phyloP scores from a whole-genome alignment of 2,888 invertebrate genomes.

The Gonocerus acuteangulatus region DNA sequence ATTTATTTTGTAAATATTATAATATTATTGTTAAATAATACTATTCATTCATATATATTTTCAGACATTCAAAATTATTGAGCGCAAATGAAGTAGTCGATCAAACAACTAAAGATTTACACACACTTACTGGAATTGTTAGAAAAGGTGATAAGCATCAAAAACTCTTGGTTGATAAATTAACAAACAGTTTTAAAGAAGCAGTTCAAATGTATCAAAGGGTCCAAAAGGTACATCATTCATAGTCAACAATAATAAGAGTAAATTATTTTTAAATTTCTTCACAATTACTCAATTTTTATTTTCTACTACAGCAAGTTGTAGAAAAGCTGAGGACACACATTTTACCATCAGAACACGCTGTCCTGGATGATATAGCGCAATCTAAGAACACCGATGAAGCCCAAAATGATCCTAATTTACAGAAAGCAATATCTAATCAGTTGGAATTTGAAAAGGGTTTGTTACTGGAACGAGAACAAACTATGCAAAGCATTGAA shows the following conservation, averaged over 20 bases:
- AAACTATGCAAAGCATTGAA: constrained; percentile 71
- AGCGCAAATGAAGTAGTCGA: constrained; percentile 25
- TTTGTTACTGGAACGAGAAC: constrained; percentile 70
- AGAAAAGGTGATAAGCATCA: constrained; percentile 68
- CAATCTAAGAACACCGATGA: constrained; percentile 21
- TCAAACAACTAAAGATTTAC: constrained; percentile 50
- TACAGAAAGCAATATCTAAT: constrained; percentile 39
- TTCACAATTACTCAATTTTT: too few relatives aligned
- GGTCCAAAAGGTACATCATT: constrained; percentile 78
- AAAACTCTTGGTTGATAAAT: constrained; percentile 73
- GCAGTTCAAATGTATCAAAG: constrained; percentile 67
- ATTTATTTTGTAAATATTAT: too few relatives aligned
- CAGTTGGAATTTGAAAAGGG: constrained; percentile 67
- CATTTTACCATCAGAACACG: constrained; percentile 45
- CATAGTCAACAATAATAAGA: too few relatives aligned
- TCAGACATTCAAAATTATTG: constrained; percentile 19
- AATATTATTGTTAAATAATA: too few relatives aligned
- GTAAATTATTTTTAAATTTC: too few relatives aligned
- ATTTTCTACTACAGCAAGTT: constrained; percentile 47
- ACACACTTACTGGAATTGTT: constrained; percentile 61
- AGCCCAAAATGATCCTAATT: constrained; percentile 8
- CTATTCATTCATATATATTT: too few relatives aligned
- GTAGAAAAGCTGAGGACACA: constrained; percentile 62
- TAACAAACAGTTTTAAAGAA: constrained; percentile 74
- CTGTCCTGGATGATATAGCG: constrained; percentile 40